Base-by-base conservation (phyloP, 1,140 invertebrate species). In the Lucilia cuprina region DNA sequence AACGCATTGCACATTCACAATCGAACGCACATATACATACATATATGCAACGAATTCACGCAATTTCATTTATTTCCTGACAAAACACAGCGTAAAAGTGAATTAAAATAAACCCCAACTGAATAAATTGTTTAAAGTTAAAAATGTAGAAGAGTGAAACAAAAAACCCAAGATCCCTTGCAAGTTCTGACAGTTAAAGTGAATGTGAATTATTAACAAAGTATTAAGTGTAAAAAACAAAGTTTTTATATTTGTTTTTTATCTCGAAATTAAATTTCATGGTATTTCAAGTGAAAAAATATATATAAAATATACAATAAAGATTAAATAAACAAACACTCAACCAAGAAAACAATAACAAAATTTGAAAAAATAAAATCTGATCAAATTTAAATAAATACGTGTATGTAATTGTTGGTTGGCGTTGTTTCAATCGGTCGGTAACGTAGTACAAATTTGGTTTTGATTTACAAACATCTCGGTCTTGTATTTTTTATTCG, bases 41-140 rank as follows among this genome's bases (percentile, higher is more conserved):
- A 41, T 5, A 41, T 34, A 41, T 41, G 41, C 41, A 78, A 47
- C n/a, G 75, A 41, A 78, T 78, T 7, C 5, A 80, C 41, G 77
- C 41, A 80, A 80, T 80, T 49, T 80, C 47, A 49, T 80, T 80
- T 50, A 80, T 80, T 80, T 80, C 77, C 77, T 70, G 77, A 25
- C 47, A 80, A 13, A 80, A 80, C 2, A 70, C n/a, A n/a, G 7
- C 19, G 21, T 25, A 21, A 70, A 70, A 70, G 65, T 70, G 65
- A 70, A 70, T 21, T 70, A 70, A 70, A 70, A 70, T 9, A 55
- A 55, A 70, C n/a, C n/a, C n/a, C n/a, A 70, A 70, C 4, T 70
- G 19, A 70, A 70, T 70, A 70, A 70, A 19, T 21, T 70, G 65
- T 21, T 70, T 70, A 70, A 70, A 70, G n/a, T 25, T 70, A 9